Evolutionary conservation across 2,113 vertebrate species (phyloP), one percentile per base, ranked within the genome.

Genomic region (Octodon degus): DNA sequence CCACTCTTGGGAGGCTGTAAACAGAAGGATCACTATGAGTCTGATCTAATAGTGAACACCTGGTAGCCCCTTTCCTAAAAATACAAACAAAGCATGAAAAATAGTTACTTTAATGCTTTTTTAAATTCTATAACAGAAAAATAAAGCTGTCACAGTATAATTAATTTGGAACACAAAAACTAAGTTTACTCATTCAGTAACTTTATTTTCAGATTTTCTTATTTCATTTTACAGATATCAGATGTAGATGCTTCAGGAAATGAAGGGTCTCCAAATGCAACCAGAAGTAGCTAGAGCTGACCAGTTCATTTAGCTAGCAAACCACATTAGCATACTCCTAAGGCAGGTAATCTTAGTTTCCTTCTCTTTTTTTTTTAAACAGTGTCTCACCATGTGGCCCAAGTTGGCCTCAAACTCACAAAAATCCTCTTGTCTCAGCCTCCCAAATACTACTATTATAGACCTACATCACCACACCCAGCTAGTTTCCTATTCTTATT

Each of bases 121-220:
- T 83, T 86, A 68, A 3, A 93, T 13, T 96, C 9, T 72, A 2
- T 19, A 47, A n/a, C 55, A 93, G n/a, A 89, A 90, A 96, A 47
- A 77, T 67, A 62, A 50, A 94, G 32, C 40, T 70, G 47, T 24
- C 87, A 90, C 83, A 89, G 63, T 16, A 37, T 68, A 37, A 70
- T 89, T 80, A 74, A 82, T 91, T 94, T 65, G 62, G 43, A 25
- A 50, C 43, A 67, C 24, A 89, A 84, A 90, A 95, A 32, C 16
- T 16, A 84, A 90, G 13, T 37, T 68, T 77, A 88, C 16, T 88
- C 5, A 34, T 47, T 88, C 72, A 63, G 67, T 72, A 95, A 63
- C 22, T 86, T 96, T 84, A 30, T 90, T 91, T 93, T 93, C 74
- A 92, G 53, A 14, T 93, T 87, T 90, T 87, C 50, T 62, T 93